A percentile compares a stretch with the other conserved stretches of the same genome.
These are phyloP conservation scores for Champsocephalus esox DNA, from an alignment of 2,797 vertebrate genomes.

Conservation along the genomic window DNA sequence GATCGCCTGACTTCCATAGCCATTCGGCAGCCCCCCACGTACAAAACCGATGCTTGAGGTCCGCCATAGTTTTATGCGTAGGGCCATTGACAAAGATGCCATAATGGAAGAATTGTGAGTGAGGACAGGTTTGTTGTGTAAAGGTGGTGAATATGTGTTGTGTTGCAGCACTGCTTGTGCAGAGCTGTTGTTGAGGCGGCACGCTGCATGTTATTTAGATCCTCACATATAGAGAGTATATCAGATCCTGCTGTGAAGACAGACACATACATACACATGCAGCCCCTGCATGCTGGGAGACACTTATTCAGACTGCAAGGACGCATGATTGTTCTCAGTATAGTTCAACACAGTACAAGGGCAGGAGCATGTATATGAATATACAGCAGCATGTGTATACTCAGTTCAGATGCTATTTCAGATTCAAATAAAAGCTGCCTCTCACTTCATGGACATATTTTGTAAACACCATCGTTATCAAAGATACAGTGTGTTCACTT, in stretches of 20 bases:
- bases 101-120: no score
- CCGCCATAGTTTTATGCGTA: no score
- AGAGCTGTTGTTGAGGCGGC: constrained; percentile 29
- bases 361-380: constrained; percentile 13
- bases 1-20: no score
- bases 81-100: no score
- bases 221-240: constrained; percentile 52
- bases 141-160: constrained; percentile 9
- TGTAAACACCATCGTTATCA: constrained; percentile 44
- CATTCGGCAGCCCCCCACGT: no score
- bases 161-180: constrained; percentile 20
- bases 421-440: constrained; percentile 18
- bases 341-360: neutral
- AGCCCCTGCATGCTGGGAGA: constrained; percentile 60
- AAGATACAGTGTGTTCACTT: constrained; percentile 31
- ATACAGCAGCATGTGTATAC: constrained; percentile 21
- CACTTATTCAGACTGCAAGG: constrained; percentile 54
- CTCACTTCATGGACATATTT: constrained; percentile 31
- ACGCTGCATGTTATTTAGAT: constrained; percentile 52
- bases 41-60: no score
- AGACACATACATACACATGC: constrained; percentile 60
- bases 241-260: constrained; percentile 69
- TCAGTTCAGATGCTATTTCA: constrained; percentile 11
- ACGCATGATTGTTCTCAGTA: constrained; percentile 46
- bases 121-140: neutral